Percentiles rank a stretch among this genome's conserved stretches.
Evolutionary conservation across 1,140 invertebrate species (phyloP).

Genomic region (Drosophila prosaltans): DNA sequence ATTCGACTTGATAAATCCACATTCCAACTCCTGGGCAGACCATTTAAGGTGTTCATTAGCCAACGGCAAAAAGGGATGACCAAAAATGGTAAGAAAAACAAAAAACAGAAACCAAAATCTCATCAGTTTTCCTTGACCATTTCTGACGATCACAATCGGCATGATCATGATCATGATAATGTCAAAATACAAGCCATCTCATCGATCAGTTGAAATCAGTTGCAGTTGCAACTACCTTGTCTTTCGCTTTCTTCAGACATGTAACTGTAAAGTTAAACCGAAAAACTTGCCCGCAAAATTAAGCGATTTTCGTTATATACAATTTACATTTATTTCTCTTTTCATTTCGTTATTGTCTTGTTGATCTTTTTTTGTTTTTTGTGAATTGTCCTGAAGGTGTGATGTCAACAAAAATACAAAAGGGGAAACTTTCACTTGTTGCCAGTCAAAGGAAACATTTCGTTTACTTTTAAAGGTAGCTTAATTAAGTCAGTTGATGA

Average conservation of each 20-base stretch:
- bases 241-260: constrained; percentile 38
- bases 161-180: constrained; percentile 38
- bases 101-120: constrained; percentile 50
- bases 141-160: constrained; percentile 53
- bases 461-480: neutral
- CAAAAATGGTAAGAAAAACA: constrained; percentile 62
- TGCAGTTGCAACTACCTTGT: neutral
- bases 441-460: neutral
- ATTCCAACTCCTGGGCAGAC: constrained; percentile 42
- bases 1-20: constrained; percentile 50
- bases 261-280: constrained; percentile 52
- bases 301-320: constrained; percentile 72
- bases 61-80: constrained; percentile 62
- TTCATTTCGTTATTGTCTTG: constrained; percentile 71
- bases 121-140: constrained; percentile 59
- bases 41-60: constrained; percentile 81
- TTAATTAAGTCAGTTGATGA: neutral
- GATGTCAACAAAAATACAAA: constrained; percentile 46
- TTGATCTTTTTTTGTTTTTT: constrained; percentile 53
- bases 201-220: constrained; percentile 50
- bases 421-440: constrained; percentile 64
- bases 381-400: constrained; percentile 56
- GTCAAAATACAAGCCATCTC: constrained; percentile 27
- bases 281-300: constrained; percentile 49
- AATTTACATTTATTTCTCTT: constrained; percentile 77